Evolutionary conservation across 2,797 vertebrate species (phyloP).

Genomic region (Lacerta agilis): DNA sequence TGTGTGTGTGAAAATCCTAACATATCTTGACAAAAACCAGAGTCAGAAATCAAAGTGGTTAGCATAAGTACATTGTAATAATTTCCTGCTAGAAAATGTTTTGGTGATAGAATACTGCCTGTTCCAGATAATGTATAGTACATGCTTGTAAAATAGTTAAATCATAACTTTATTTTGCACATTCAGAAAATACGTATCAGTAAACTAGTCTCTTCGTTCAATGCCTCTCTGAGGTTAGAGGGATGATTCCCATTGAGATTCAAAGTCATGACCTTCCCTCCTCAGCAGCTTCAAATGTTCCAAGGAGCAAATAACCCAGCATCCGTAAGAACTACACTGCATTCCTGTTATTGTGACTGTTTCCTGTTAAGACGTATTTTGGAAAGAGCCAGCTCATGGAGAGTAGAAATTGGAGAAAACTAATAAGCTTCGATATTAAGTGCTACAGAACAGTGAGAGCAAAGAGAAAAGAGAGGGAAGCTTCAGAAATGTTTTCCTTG

Average conservation of each 20-base stretch:
- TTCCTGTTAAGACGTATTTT: slow-evolving; percentile 19
- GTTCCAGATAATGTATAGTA: neutral
- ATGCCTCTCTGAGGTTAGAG: neutral
- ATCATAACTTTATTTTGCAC: neutral
- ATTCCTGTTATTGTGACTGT: slow-evolving; percentile 23
- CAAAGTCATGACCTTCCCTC: neutral
- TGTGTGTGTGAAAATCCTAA: neutral
- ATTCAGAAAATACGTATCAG: neutral
- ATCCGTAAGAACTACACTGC: slow-evolving; percentile 13
- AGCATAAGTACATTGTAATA: neutral
- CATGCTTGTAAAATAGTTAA: neutral
- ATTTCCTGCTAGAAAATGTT: neutral
- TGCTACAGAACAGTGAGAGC: neutral
- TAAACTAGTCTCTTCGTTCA: neutral
- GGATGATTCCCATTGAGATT: slow-evolving; percentile 4
- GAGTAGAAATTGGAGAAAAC: slow-evolving; percentile 10
- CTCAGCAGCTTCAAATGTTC: slow-evolving; percentile 10
- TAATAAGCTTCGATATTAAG: neutral
- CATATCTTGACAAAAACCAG: neutral
- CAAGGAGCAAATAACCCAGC: slow-evolving; percentile 2
- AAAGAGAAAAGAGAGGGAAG: neutral
- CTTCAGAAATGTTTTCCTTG: neutral
- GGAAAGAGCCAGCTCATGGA: slow-evolving; percentile 3
- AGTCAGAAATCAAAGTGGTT: neutral
- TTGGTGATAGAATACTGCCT: neutral